Base-by-base conservation (phyloP, 2,113 vertebrate genomes). In the Taurulus bubalis region DNA sequence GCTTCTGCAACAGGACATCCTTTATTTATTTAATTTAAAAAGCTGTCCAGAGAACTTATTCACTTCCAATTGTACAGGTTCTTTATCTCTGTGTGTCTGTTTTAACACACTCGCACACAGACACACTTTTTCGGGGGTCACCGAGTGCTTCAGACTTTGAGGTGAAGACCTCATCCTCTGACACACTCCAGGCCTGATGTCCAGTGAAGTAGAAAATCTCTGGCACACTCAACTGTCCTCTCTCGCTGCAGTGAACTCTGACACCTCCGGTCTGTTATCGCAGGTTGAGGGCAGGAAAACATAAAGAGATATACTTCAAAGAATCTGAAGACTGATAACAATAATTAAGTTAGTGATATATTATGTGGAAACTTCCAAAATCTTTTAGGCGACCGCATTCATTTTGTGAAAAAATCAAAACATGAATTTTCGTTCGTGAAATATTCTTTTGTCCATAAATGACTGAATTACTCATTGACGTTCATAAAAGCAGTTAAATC, bases 131-230 rank as follows among this genome's bases (percentile, higher is more conserved):
- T 15, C 3, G 0, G 24, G 77, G 47, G 77, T 83, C 71, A 74
- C 0, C 20, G 68, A 73, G 71, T 64, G 77, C 45, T 59, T 66
- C 47, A 76, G 64, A 60, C 70, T 49, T 70, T 64, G 58, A 83
- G 34, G 56, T 66, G 60, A 49, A 77, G 26, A 68, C 49, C 30
- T 47, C 34, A 51, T 75, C 66, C 66, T 70, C 32, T 85, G 85
- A 89, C 85, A 85, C 83, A 85, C 80, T 85, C 85, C 85, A 84
- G 83, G 64, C 68, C 89, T 82, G 75, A 86, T 84, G 87, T 82
- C 64, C 80, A 75, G 49, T 71, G 77, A 79, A 87, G 83, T 80
- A 79, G 82, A 87, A 86, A 83, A 76, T 79, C 53, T 74, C 38
- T 32, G 64, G 75, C 59, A 64, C 82, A 80, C 76, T 86, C 73